Conservation (phyloP, 92 coral and sea anemone genomes). For the Paragorgia papillata region DNA sequence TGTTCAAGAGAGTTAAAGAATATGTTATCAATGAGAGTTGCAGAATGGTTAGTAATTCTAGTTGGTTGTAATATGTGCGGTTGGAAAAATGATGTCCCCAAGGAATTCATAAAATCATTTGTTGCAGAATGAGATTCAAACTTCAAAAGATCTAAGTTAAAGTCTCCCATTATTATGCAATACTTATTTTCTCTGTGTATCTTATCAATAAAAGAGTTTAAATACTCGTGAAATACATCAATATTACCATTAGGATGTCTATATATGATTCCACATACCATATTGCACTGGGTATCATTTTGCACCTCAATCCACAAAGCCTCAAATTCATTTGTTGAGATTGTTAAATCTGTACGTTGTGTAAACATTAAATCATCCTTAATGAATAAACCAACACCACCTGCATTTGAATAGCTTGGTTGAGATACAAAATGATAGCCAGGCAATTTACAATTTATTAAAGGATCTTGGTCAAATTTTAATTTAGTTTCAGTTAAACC, state of each 20-base stretch:
- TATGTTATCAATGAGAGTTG: constrained; percentile 55
- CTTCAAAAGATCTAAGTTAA: constrained; percentile 36
- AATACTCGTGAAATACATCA: constrained; percentile 8
- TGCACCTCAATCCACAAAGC: constrained; percentile 61
- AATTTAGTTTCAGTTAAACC: constrained; percentile 10
- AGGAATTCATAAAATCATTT: constrained; percentile 19
- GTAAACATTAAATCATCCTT: constrained; percentile 28
- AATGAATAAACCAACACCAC: constrained; percentile 39
- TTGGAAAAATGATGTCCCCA: constrained; percentile 41
- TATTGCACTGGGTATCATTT: constrained; percentile 13
- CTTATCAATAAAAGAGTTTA: constrained; percentile 17
- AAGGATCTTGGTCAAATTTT: background rate
- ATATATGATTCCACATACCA: constrained; percentile 23
- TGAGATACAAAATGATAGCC: constrained; percentile 60
- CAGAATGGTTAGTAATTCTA: constrained; percentile 58
- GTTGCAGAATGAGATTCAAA: constrained; percentile 12
- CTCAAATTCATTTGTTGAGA: constrained; percentile 52
- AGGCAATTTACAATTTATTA: constrained; percentile 12
- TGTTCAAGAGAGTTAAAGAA: constrained; percentile 58
- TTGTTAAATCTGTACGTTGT: constrained; percentile 27
- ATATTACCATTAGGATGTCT: constrained; percentile 28
- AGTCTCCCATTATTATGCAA: constrained; percentile 34
- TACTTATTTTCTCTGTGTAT: constrained; percentile 21
- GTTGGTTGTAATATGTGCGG: constrained; percentile 60
- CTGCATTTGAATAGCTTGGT: constrained; percentile 28